Base-by-base conservation (phyloP, 2,888 invertebrate genomes). In the Matsumyia berberina region DNA sequence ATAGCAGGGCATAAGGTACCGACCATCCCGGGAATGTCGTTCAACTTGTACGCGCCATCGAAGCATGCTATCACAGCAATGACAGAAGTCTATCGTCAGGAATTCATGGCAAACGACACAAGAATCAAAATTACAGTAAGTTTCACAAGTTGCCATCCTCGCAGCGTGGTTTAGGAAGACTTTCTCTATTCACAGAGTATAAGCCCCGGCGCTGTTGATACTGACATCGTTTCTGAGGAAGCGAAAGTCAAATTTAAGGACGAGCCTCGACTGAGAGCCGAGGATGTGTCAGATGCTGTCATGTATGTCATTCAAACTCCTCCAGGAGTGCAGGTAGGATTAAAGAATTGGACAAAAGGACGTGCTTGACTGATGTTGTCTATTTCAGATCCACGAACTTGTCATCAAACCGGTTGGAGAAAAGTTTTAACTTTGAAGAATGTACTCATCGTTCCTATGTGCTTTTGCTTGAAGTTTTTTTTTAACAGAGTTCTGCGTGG, bases 51-150 rank as follows among this genome's bases (percentile, higher is more conserved):
- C 87, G 89, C 90, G 49, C 90, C 91, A 0, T 90, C 91, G 0
- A 92, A 92, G 74, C 89, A 89, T 83, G 92, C 92, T 8, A 88
- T 92, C 3, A 91, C 90, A 9, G 91, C 92, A 4, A 88, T 92
- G 86, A 90, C 90, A 0, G 92, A 91, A 85, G 89, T 89, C 0
- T 90, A 92, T 72, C 89, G 92, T 0, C 90, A 91, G 72, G 92
- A 92, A 86, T 90, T 92, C 55, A 89, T 89, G 77, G 67, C 88
- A 42, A 88, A 89, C 69, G 88, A 89, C 17, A 91, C 89, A 29
- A 90, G 89, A 55, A 88, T 91, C n/a, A 88, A 90, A 11, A 86
- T 91, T 0, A 90, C 91, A 1, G 89, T 89, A 69, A 87, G 88
- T 80, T 5, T 15, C n/a, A n/a, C 3, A 7, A 46, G 7, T 8